These are phyloP conservation scores for Carassius carassius DNA, from an alignment of 2,113 vertebrate species.

Conservation along the genomic window DNA sequence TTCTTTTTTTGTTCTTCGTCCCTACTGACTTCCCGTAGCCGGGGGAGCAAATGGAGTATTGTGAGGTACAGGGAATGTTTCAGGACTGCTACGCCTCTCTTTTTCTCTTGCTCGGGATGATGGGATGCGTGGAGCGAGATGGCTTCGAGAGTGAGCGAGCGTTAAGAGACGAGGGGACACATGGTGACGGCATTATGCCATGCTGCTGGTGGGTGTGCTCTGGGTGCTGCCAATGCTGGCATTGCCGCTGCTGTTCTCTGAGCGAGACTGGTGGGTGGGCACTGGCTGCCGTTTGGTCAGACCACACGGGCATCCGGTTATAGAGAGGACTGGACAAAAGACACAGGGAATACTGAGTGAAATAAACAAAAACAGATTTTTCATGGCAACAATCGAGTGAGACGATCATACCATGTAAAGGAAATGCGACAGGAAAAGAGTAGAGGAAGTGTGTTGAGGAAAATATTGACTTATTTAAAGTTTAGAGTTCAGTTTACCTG, in stretches of 20 bases:
- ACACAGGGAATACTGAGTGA: neutral
- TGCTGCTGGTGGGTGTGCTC: slow-evolving; percentile 98
- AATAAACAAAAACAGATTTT: neutral
- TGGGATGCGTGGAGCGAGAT: slow-evolving; percentile 32
- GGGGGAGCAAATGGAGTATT: slow-evolving; percentile 64
- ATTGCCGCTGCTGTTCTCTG: slow-evolving; percentile 96
- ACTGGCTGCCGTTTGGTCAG: slow-evolving; percentile 85
- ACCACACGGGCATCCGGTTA: slow-evolving; percentile 77
- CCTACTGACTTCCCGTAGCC: slow-evolving; percentile 66
- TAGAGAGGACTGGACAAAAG: neutral
- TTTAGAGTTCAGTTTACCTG: slow-evolving; percentile 59
- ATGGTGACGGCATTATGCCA: slow-evolving; percentile 80
- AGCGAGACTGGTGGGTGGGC: slow-evolving; percentile 81
- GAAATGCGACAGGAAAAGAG: slow-evolving; percentile 7
- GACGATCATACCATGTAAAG: neutral
- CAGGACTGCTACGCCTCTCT: slow-evolving; percentile 59
- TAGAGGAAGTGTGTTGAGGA: neutral
- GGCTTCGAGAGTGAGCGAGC: neutral
- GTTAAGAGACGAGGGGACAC: neutral
- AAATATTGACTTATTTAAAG: neutral
- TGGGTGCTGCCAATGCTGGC: slow-evolving; percentile 97
- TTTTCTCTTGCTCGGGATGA: slow-evolving; percentile 37
- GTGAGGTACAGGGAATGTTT: slow-evolving; percentile 64
- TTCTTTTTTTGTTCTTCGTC: slow-evolving; percentile 58
- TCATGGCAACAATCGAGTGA: neutral